A percentile compares a stretch with the other conserved stretches of the same genome.
phyloP scores from a whole-genome alignment of 2,113 vertebrate species.

The Peromyscus maniculatus region DNA sequence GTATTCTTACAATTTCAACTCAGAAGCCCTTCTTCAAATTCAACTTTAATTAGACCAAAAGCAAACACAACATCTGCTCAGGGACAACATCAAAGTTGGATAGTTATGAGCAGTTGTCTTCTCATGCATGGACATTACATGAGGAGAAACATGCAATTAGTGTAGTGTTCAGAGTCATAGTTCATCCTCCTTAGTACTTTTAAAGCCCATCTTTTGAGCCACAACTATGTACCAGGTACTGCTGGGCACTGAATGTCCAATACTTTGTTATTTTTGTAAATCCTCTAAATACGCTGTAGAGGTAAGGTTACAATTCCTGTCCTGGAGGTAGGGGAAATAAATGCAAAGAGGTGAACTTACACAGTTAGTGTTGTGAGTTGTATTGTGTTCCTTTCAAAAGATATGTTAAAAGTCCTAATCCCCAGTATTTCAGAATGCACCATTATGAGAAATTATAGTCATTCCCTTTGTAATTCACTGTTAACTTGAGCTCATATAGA shows the following conservation, averaged over 20 bases:
- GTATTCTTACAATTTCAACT: conserved; percentile 52
- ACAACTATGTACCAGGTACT: background rate
- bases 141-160: conserved; percentile 47
- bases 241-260: background rate
- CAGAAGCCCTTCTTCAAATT: conserved; percentile 60
- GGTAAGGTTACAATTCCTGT: conserved; percentile 19
- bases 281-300: conserved; percentile 4
- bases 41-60: conserved; percentile 59
- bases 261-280: background rate
- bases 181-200: background rate
- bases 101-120: conserved; percentile 15
- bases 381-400: background rate
- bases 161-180: conserved; percentile 6
- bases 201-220: conserved; percentile 20
- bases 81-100: background rate
- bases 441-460: conserved; percentile 26
- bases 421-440: conserved; percentile 2
- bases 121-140: background rate
- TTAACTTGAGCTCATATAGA: conserved; percentile 11
- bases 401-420: conserved; percentile 30
- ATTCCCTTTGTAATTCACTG: conserved; percentile 15
- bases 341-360: conserved; percentile 43
- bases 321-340: conserved; percentile 45
- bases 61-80: conserved; percentile 45
- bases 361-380: conserved; percentile 23